phyloP scores from a whole-genome alignment of 2,797 vertebrate genomes.

The Pelobates cultripes region DNA sequence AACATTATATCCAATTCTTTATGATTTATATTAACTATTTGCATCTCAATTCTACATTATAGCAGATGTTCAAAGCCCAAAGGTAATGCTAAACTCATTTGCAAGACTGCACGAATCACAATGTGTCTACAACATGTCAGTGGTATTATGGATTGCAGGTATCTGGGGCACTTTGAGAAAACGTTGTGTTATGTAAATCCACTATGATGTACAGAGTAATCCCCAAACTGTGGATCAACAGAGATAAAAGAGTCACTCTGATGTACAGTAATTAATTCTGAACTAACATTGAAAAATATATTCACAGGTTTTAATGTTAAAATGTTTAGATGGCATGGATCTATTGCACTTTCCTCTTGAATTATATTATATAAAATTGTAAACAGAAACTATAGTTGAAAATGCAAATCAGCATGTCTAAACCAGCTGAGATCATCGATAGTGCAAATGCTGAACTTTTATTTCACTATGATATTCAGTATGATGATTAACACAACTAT shows the following conservation, averaged over 20 bases:
- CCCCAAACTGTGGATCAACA: slow-evolving; percentile 22
- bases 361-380: too few relatives aligned
- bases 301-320: not conserved
- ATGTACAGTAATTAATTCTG: slow-evolving; percentile 37
- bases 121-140: slow-evolving; percentile 32
- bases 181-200: slow-evolving; percentile 45
- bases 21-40: slow-evolving; percentile 38
- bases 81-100: slow-evolving; percentile 29
- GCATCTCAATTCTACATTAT: not conserved
- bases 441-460: too few relatives aligned
- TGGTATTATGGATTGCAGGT: slow-evolving; percentile 37
- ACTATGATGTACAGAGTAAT: slow-evolving; percentile 19
- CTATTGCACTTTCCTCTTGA: too few relatives aligned
- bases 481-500: too few relatives aligned
- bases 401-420: too few relatives aligned
- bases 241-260: slow-evolving; percentile 5
- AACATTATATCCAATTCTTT: slow-evolving; percentile 14
- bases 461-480: too few relatives aligned
- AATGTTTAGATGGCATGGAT: not conserved
- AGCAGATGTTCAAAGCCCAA: slow-evolving; percentile 2
- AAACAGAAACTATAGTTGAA: too few relatives aligned
- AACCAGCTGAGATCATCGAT: too few relatives aligned
- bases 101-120: slow-evolving; percentile 26
- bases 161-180: slow-evolving; percentile 30
- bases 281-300: not conserved